Conservation (phyloP, 2,888 invertebrate genomes). For the Stegana nigrithorax region DNA sequence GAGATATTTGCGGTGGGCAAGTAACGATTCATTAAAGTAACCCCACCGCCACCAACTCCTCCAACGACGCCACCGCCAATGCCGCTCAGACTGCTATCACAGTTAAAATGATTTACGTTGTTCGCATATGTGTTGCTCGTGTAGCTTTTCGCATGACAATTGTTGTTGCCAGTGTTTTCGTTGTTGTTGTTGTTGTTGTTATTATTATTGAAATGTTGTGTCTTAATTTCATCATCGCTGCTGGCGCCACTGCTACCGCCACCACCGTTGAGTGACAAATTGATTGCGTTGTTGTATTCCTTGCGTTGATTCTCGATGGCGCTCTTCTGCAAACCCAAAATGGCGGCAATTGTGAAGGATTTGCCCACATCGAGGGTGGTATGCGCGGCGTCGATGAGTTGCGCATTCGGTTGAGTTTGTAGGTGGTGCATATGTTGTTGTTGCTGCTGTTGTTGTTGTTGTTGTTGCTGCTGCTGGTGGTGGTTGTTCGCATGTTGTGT, state of each 20-base stretch:
- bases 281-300: constrained; percentile 68
- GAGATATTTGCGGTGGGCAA: constrained; percentile 42
- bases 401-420: constrained; percentile 35
- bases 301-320: constrained; percentile 54
- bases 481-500: constrained; percentile 40
- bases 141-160: too few species aligned
- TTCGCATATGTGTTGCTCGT: too few species aligned
- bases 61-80: constrained; percentile 28
- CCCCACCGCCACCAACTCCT: too few species aligned
- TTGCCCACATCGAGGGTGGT: constrained; percentile 72
- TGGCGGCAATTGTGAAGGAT: constrained; percentile 90
- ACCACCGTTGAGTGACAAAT: constrained; percentile 65
- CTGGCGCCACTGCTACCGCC: constrained; percentile 25
- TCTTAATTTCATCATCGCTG: constrained; percentile 32
- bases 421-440: constrained; percentile 22
- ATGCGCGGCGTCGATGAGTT: constrained; percentile 60
- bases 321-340: constrained; percentile 78
- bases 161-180: constrained; percentile 34
- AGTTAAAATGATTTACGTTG: constrained; percentile 56
- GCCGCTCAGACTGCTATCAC: constrained; percentile 62
- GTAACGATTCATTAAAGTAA: constrained; percentile 50
- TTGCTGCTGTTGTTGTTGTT: constrained; percentile 26
- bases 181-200: constrained; percentile 41
- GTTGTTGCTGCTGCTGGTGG: constrained; percentile 29
- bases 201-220: constrained; percentile 13